Evolutionary conservation across 2,797 vertebrate species (phyloP), one percentile per base, ranked within the genome.

Genomic region (Myotis daubentonii): DNA sequence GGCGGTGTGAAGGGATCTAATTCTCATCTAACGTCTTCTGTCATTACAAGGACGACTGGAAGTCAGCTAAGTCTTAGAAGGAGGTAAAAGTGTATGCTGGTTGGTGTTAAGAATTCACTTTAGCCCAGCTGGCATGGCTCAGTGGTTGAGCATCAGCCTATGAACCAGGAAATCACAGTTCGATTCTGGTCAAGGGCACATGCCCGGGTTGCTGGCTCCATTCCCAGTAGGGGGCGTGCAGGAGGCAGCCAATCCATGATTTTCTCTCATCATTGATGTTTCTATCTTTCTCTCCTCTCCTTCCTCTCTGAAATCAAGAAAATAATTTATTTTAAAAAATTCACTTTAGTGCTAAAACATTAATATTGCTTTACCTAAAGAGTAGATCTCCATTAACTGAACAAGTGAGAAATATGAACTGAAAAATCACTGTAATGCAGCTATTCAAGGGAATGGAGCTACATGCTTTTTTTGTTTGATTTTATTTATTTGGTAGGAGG

Each of bases 401-500:
- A 57, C 12, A 88, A 47, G 17, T 62, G 10, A 92, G 9, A 92
- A 71, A 66, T 68, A 5, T 94, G 41, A 74, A 47, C 57, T 74
- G 41, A 70, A 83, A 85, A 95, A 53, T 62, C 22, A 78, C 38
- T 87, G 8, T 70, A 76, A 90, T 93, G 89, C 55, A 79, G 53
- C 86, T 75, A 76, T 55, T 20, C 72, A 68, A 68, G 57, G 33
- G 44, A 70, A 3, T 53, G 51, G 84, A 86, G 19, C 28, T 11
- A 12, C 7, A 33, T 20, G 38, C 3, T 47, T 36, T 49, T 23
- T 74, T 20, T 23, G 9, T 47, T 47, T 71, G 25, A 70, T 87
- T 93, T 89, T 91, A 47, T 76, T 93, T 95, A 93, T 80, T 66
- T 79, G 23, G 22, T 79, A 55, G 30, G 30, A 86, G 5, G 8